Conservation (phyloP, 2,797 vertebrate species). For the Falco cherrug region DNA sequence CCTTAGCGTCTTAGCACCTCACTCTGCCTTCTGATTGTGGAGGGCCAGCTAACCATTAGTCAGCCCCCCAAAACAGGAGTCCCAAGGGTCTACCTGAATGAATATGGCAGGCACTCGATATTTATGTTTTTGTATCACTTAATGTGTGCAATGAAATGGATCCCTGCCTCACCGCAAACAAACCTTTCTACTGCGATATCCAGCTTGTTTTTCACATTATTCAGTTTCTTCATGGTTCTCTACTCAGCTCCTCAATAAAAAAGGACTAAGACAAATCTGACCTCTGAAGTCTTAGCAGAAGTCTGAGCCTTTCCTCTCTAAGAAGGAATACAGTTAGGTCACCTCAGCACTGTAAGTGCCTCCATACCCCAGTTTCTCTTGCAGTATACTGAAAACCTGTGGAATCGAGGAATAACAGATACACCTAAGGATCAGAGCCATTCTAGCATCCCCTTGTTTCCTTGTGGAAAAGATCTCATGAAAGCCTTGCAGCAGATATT, state of each 20-base stretch:
- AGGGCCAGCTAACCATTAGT: neutral
- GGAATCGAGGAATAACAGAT: neutral
- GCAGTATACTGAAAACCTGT: neutral
- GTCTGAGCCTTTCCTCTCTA: neutral
- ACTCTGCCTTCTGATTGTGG: neutral
- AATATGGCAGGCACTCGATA: neutral
- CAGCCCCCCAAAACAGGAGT: neutral
- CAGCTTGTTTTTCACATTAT: neutral
- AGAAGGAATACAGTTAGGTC: neutral
- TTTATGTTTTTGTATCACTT: neutral
- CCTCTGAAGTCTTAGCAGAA: neutral
- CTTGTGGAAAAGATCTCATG: neutral
- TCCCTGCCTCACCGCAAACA: neutral
- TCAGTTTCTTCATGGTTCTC: neutral
- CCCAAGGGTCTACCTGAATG: neutral
- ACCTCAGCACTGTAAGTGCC: neutral
- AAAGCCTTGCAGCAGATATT: neutral
- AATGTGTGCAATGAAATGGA: neutral
- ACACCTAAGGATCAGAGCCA: neutral
- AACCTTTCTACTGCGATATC: fast-evolving
- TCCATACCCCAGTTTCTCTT: neutral
- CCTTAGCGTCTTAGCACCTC: neutral
- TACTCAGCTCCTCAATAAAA: neutral
- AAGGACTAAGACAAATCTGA: neutral
- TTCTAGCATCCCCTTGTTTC: neutral